Conservation (phyloP, 2,113 vertebrate genomes). For the Meles meles region DNA sequence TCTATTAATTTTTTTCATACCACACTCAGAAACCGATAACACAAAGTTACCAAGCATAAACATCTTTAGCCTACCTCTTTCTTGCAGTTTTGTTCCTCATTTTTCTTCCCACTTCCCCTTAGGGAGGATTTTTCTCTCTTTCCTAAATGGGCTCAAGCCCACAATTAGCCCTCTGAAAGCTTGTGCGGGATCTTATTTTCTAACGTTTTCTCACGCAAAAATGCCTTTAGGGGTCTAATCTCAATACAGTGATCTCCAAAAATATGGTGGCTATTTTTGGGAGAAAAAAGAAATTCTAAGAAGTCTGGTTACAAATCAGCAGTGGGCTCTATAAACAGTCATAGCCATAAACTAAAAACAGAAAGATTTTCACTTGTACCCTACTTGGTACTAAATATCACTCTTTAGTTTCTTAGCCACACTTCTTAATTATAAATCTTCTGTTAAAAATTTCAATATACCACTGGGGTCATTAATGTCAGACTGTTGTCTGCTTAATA, state of each 20-base stretch:
- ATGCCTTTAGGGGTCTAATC: neutral
- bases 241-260: neutral
- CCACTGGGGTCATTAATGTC: neutral
- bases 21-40: constrained; percentile 66
- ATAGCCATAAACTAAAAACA: neutral
- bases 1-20: constrained; percentile 61
- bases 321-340: neutral
- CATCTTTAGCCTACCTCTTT: constrained; percentile 68
- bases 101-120: constrained; percentile 77
- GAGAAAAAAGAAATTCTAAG: neutral
- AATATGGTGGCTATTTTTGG: neutral
- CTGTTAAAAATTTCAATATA: neutral
- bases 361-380: neutral
- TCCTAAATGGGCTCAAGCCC: constrained; percentile 46
- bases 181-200: neutral
- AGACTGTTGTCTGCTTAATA: neutral
- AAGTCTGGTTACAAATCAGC: neutral
- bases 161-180: constrained; percentile 38
- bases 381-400: neutral
- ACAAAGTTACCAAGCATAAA: constrained; percentile 54
- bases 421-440: neutral
- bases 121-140: constrained; percentile 66
- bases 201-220: neutral
- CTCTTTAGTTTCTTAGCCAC: constrained; percentile 2
- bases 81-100: constrained; percentile 72